Percentiles rank a stretch among this genome's conserved stretches.
These are phyloP conservation scores for Rhinophrynus dorsalis DNA, from an alignment of 2,797 vertebrate genomes.

Conservation along the genomic window DNA sequence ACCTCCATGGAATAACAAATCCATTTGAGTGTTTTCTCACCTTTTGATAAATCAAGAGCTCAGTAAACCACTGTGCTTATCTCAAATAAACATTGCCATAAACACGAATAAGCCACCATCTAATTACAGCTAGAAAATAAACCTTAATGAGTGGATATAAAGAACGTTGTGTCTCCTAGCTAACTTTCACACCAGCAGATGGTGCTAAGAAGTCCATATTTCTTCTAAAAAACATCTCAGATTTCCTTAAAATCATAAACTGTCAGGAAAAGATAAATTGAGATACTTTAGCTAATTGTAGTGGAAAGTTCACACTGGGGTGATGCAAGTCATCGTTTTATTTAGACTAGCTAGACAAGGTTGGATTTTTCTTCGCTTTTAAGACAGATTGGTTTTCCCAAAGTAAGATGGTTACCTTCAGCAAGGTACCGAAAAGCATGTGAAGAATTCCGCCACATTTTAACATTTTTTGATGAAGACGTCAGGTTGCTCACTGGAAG, in stretches of 20 bases:
- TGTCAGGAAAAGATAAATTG: conserved; percentile 83
- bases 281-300: conserved; percentile 81
- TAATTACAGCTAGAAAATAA: conserved; percentile 55
- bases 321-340: conserved; percentile 69
- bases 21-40: too few relatives aligned
- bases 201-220: conserved; percentile 83
- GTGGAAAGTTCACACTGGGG: conserved; percentile 74
- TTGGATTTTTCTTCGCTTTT: conserved; percentile 54
- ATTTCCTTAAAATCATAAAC: conserved; percentile 82
- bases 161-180: conserved; percentile 55
- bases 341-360: conserved; percentile 55
- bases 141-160: conserved; percentile 47
- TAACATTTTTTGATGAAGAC: conserved; percentile 48
- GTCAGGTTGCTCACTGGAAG: conserved; percentile 44
- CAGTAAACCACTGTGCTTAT: not conserved
- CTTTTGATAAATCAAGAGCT: too few relatives aligned
- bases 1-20: too few relatives aligned
- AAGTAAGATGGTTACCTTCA: conserved; percentile 52
- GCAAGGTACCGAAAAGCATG: conserved; percentile 52
- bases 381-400: conserved; percentile 58
- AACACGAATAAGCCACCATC: conserved; percentile 36
- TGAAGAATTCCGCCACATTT: conserved; percentile 57
- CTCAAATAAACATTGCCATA: not conserved
- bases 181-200: conserved; percentile 83
- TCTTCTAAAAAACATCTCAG: conserved; percentile 68